Evolutionary conservation across 2,113 vertebrate species (phyloP).

Genomic region (Cynopterus brachyotis): DNA sequence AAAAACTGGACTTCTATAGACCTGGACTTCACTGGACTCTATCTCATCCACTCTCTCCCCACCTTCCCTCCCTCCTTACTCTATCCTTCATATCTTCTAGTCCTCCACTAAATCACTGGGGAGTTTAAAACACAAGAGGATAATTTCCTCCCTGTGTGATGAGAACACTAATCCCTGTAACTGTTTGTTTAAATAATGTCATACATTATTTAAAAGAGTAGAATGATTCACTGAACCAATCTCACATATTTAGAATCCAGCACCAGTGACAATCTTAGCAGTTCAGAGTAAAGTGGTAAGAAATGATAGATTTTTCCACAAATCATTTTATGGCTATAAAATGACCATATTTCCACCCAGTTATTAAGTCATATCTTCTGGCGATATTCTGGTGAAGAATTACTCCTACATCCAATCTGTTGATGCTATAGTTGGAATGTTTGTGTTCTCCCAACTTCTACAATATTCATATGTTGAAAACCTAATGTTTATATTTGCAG

Average conservation of each 20-base stretch:
- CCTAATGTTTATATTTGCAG: background rate
- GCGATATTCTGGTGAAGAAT: background rate
- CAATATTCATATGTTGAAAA: background rate
- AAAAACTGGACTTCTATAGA: background rate
- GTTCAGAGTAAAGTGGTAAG: background rate
- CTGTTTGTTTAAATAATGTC: background rate
- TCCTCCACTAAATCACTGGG: background rate
- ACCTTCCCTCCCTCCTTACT: background rate
- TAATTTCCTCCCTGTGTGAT: background rate
- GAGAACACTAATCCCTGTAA: background rate
- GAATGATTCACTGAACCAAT: background rate
- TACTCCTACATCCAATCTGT: background rate
- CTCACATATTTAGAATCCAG: background rate
- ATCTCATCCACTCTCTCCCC: too few species aligned
- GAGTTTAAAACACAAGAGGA: background rate
- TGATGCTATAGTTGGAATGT: background rate
- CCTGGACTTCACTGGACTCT: background rate
- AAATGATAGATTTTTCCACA: background rate
- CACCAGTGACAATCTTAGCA: background rate
- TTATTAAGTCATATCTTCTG: background rate
- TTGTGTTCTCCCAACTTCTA: background rate
- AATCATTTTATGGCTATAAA: background rate
- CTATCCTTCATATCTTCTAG: background rate
- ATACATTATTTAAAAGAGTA: background rate
- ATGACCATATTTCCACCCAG: background rate